Evolutionary conservation across 2,113 vertebrate species (phyloP).

Genomic region (Polyodon spathula): DNA sequence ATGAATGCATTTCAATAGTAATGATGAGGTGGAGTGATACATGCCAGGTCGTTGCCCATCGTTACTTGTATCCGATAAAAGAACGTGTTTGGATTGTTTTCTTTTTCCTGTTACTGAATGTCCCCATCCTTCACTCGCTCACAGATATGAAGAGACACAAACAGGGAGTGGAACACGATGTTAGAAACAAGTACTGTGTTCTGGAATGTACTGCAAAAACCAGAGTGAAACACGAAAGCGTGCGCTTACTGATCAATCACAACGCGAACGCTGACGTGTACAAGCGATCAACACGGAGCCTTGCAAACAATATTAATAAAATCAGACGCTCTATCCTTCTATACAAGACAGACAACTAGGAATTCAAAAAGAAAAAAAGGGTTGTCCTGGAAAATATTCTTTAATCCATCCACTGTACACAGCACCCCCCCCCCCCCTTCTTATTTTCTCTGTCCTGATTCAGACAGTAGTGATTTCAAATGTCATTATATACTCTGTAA

Average conservation of each 20-base stretch:
- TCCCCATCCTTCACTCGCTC: constrained; percentile 20
- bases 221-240: constrained; percentile 22
- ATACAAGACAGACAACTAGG: constrained; percentile 29
- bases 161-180: constrained; percentile 25
- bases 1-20: constrained; percentile 11
- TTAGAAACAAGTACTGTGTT: constrained; percentile 35
- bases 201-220: constrained; percentile 72
- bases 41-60: constrained; percentile 9
- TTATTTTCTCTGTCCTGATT: constrained; percentile 26
- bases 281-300: constrained; percentile 21
- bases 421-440: constrained; percentile 28
- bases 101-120: constrained; percentile 27
- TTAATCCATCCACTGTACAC: constrained; percentile 51
- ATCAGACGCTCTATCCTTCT: constrained; percentile 21
- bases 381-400: constrained; percentile 40
- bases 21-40: constrained; percentile 1
- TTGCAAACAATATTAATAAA: constrained; percentile 2
- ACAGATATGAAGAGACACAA: constrained; percentile 13
- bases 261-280: constrained; percentile 30
- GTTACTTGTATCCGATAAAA: constrained; percentile 11
- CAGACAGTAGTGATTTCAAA: constrained; percentile 7
- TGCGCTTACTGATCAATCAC: constrained; percentile 23
- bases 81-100: background rate
- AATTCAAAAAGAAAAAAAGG: constrained; percentile 32
- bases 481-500: constrained; percentile 16